Evolutionary conservation across 2,113 vertebrate species (phyloP).

Genomic region (Mastomys coucha): DNA sequence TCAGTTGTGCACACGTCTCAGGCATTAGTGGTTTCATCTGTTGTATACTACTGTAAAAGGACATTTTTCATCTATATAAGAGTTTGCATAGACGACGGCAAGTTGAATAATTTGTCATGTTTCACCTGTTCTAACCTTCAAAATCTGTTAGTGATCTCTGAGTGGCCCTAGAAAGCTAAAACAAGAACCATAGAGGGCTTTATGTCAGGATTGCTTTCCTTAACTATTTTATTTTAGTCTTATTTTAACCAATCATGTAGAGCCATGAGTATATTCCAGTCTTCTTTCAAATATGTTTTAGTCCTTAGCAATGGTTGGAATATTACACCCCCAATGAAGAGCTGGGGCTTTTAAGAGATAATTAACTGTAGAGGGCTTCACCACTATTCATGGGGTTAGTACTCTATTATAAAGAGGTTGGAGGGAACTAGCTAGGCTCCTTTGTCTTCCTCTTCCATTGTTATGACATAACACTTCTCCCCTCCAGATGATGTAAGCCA

Average conservation of each 20-base stretch:
- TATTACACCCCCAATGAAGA: not conserved
- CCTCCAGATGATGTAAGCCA: not conserved
- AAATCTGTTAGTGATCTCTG: not conserved
- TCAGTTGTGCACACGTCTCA: not conserved
- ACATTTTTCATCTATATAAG: not conserved
- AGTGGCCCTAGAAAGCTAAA: not conserved
- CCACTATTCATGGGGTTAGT: not conserved
- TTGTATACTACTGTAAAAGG: not conserved
- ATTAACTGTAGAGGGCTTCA: not conserved
- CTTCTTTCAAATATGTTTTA: constrained; percentile 9
- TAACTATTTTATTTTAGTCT: not conserved
- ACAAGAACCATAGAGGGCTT: not conserved
- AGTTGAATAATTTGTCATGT: not conserved
- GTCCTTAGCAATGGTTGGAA: not conserved
- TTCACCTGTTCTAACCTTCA: not conserved
- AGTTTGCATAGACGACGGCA: not conserved
- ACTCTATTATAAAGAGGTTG: not conserved
- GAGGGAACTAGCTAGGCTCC: not conserved
- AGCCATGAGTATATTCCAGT: constrained; percentile 6
- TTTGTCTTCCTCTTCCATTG: not conserved
- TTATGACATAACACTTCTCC: no score
- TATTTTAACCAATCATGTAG: constrained; percentile 42
- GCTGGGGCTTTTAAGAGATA: not conserved
- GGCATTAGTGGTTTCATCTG: constrained; percentile 19
- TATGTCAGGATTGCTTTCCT: not conserved